phyloP scores from a whole-genome alignment of 2,797 vertebrate species.

The Myotis findleyi region DNA sequence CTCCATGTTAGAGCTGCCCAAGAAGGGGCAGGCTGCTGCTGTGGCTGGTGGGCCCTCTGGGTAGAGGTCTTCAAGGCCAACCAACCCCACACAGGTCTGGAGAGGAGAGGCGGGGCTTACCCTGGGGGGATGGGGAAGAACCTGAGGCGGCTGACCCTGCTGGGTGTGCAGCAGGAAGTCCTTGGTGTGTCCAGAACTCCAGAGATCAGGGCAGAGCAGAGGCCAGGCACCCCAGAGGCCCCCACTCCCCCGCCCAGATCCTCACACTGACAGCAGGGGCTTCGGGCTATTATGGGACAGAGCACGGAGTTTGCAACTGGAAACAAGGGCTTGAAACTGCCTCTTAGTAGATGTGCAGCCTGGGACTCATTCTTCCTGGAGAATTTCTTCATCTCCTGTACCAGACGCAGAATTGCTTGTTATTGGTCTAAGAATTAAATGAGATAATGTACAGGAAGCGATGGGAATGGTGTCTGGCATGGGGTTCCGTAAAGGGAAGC shows the following conservation, averaged over 20 bases:
- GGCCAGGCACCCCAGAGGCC: neutral
- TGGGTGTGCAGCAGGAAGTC: neutral
- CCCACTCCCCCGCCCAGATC: neutral
- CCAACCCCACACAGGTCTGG: neutral
- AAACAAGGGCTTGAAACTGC: neutral
- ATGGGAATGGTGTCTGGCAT: neutral
- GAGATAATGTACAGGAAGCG: neutral
- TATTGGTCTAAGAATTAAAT: neutral
- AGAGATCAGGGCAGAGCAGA: neutral
- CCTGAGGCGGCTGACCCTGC: neutral
- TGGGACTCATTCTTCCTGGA: neutral
- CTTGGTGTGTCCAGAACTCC: neutral
- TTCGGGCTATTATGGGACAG: neutral
- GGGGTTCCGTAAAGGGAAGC: neutral
- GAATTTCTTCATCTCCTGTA: constrained; percentile 13
- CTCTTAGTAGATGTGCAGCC: neutral
- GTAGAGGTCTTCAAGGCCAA: neutral
- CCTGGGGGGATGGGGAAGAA: neutral
- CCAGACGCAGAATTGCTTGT: neutral
- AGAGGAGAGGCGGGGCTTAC: neutral
- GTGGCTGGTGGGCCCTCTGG: neutral
- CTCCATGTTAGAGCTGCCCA: neutral
- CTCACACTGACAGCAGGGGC: neutral
- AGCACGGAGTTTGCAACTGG: neutral
- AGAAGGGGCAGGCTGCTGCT: neutral